Conservation (phyloP, 1,140 invertebrate genomes). For the Oscheius sp. region DNA sequence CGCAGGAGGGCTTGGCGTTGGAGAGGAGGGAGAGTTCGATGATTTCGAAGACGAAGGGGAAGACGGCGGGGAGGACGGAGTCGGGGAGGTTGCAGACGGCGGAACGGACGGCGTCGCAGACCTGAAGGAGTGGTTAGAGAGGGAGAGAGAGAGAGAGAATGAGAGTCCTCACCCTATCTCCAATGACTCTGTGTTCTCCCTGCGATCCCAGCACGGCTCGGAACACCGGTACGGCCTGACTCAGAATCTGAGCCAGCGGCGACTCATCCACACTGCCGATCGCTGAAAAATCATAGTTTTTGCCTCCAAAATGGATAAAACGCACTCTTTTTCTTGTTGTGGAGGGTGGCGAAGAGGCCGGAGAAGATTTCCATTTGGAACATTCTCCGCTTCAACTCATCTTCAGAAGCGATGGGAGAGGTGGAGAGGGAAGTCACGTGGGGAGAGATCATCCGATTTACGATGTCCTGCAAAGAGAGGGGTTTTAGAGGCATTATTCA, state of each 20-base stretch:
- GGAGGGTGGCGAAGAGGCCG: slow-evolving; percentile 10
- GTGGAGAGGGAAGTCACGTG: background rate
- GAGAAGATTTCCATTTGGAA: slow-evolving; percentile 25
- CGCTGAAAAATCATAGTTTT: background rate
- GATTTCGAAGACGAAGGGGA: slow-evolving; percentile 4
- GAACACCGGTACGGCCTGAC: background rate
- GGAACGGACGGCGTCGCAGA: slow-evolving; percentile 10
- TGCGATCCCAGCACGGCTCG: background rate
- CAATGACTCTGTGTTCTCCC: background rate
- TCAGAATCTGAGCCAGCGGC: background rate
- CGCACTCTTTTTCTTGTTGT: background rate
- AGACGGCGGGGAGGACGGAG: background rate
- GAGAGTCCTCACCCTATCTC: slow-evolving; percentile 3
- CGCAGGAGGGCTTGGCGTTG: background rate
- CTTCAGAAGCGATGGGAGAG: background rate
- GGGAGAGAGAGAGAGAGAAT: background rate
- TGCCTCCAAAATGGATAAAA: background rate
- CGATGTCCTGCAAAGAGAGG: slow-evolving; percentile 4
- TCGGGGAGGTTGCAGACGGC: slow-evolving; percentile 4
- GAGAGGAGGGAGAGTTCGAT: slow-evolving; percentile 4
- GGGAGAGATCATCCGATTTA: background rate
- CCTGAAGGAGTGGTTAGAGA: background rate
- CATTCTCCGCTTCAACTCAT: background rate
- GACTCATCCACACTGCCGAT: background rate
- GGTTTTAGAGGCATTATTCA: background rate